Evolutionary conservation across 2,888 invertebrate genomes (phyloP), one percentile per base, ranked within the genome.

Genomic region (Nineta flava): DNA sequence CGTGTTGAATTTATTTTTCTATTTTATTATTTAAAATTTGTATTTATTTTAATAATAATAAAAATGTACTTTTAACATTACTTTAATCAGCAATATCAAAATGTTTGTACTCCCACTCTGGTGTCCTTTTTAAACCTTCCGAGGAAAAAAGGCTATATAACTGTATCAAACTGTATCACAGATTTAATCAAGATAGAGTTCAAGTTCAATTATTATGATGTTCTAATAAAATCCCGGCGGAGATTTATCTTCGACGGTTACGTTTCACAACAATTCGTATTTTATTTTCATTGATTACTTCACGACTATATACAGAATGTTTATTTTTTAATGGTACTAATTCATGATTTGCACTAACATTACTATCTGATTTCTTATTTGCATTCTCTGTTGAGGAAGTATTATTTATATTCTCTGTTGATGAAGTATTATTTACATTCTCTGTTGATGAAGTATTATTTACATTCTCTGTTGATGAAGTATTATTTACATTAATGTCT

Each of bases 261-360:
- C 26, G 26, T 26, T 26, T 26, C 26, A 26, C 26, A n/a, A 26
- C 26, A 13, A 44, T 21, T 26, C 44, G 44, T 17, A 44, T 26
- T 44, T 21, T 19, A 44, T 44, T 44, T 10, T 44, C 44, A n/a
- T 26, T 44, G 10, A 26, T 44, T 12, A 44, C 26, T 44, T 44
- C 44, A n/a, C 26, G 19, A 4, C 26, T 13, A 31, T 44, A 44
- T n/a, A 26, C 44, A 13, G 26, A 44, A 44, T 44, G 44, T 21
- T 19, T 21, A 44, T 44, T 44, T 44, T 31, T 44, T 26, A 44
- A 19, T 13, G n/a, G 38, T 38, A 38, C n/a, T 15, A 15, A 6
- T 26, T 26, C 26, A 38, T n/a, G 38, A 38, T n/a, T 3, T 38
- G n/a, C 15, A 15, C 15, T n/a, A 35, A n/a, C 6, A n/a, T 38